These are phyloP conservation scores for Elegia similella DNA, from an alignment of 2,888 invertebrate genomes.

Conservation along the genomic window DNA sequence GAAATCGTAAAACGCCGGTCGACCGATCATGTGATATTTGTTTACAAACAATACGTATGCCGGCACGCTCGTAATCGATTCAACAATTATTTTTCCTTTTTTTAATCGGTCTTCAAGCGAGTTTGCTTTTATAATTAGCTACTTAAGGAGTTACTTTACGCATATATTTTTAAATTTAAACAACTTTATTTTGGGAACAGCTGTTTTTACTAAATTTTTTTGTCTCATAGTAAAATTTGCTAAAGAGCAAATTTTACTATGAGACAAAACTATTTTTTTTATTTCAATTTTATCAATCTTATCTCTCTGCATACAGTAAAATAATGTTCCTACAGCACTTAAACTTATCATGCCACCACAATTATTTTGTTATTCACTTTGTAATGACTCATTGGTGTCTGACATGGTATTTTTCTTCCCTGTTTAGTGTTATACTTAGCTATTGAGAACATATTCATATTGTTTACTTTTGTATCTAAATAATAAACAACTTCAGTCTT, in stretches of 20 bases:
- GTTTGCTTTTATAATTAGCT: background rate
- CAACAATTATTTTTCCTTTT: slow-evolving; percentile 8
- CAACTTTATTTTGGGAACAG: background rate
- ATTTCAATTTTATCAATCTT: background rate
- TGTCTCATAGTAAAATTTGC: too few species aligned
- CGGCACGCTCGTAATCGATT: slow-evolving; percentile 44
- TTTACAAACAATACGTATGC: slow-evolving; percentile 74
- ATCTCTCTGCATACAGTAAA: background rate
- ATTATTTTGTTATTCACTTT: background rate
- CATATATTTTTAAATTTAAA: background rate
- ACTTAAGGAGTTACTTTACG: background rate
- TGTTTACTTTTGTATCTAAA: too few species aligned
- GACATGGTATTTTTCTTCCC: background rate
- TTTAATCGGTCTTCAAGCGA: background rate
- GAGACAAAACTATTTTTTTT: background rate
- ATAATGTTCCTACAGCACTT: background rate
- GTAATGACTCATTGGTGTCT: too few species aligned
- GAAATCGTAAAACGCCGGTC: slow-evolving; percentile 34
- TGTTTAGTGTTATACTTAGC: background rate
- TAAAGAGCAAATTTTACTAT: background rate
- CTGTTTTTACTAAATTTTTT: background rate
- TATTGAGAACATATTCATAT: background rate
- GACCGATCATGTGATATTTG: slow-evolving; percentile 73
- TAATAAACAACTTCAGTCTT: too few species aligned
- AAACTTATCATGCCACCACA: background rate